A percentile compares a stretch with the other conserved stretches of the same genome.
Conservation (phyloP, 2,888 invertebrate genomes). For the Sarcophaga carnaria region DNA sequence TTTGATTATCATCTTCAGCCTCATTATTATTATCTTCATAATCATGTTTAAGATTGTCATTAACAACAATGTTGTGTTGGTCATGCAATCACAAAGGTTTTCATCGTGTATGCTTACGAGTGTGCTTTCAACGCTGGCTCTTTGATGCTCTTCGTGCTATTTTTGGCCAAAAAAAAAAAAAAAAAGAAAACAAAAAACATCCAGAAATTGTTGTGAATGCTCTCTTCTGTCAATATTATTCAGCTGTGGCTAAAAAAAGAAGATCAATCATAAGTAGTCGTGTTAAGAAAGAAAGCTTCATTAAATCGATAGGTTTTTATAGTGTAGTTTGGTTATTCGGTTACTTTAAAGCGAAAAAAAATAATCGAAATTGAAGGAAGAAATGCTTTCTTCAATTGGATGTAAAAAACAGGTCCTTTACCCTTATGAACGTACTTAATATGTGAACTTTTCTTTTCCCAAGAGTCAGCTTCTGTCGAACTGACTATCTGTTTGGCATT, state of each 20-base stretch:
- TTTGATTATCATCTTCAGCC: constrained; percentile 23
- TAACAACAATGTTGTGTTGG: not conserved
- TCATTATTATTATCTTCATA: not conserved
- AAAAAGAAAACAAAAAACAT: not conserved
- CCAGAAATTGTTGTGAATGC: not conserved
- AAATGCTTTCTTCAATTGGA: too few species aligned
- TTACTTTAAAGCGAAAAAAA: not conserved
- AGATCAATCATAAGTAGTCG: not conserved
- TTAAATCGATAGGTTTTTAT: constrained; percentile 18
- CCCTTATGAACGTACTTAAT: too few species aligned
- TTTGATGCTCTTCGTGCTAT: not conserved
- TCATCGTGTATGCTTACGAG: not conserved
- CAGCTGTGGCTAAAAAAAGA: not conserved
- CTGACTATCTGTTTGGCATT: too few species aligned
- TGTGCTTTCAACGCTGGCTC: not conserved
- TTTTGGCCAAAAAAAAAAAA: constrained; percentile 15
- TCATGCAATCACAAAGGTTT: not conserved
- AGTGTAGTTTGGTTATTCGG: not conserved
- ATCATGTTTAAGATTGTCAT: constrained; percentile 7
- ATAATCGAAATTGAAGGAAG: not conserved
- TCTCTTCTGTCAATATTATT: constrained; percentile 33
- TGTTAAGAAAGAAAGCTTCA: constrained; percentile 39
- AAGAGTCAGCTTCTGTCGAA: too few species aligned
- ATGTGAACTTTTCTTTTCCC: too few species aligned
- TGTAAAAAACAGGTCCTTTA: too few species aligned